phyloP scores from a whole-genome alignment of 2,797 vertebrate genomes.

The Neomorphus geoffroyi region DNA sequence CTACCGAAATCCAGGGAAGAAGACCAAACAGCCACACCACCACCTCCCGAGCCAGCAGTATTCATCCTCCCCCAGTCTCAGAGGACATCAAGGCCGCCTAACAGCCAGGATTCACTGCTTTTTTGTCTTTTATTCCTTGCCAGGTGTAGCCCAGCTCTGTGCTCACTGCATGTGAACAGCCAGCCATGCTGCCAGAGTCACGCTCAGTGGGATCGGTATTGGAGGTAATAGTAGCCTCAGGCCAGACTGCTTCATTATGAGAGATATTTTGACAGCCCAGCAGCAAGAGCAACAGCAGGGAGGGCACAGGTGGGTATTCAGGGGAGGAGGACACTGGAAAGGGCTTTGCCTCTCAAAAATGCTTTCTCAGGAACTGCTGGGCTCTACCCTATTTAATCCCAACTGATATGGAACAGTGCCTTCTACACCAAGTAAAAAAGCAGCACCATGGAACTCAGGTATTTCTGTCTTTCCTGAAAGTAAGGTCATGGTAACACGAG shows the following conservation, averaged over 20 bases:
- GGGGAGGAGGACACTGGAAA: not conserved
- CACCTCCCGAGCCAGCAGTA: not conserved
- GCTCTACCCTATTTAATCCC: not conserved
- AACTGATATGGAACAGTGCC: not conserved
- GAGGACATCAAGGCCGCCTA: not conserved
- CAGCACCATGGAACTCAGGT: not conserved
- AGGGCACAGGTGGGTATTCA: not conserved
- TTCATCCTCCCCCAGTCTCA: not conserved
- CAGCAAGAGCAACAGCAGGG: conserved; percentile 1
- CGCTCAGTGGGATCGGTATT: not conserved
- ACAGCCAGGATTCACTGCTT: not conserved
- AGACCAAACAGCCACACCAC: not conserved
- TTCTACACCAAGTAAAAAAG: not conserved
- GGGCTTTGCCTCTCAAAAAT: not conserved
- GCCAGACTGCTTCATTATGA: conserved; percentile 73
- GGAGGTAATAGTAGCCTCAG: conserved; percentile 51
- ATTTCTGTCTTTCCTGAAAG: not conserved
- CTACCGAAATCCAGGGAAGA: not conserved
- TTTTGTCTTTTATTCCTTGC: not conserved
- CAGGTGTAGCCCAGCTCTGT: conserved; percentile 1
- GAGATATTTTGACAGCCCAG: conserved; percentile 65
- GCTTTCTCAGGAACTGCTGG: not conserved
- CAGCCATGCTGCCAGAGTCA: not conserved
- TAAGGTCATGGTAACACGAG: not conserved
- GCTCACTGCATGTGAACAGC: not conserved